Evolutionary conservation across 1,140 invertebrate species (phyloP), one percentile per base, ranked within the genome.

Genomic region (Mycetomoellerius zeteki): DNA sequence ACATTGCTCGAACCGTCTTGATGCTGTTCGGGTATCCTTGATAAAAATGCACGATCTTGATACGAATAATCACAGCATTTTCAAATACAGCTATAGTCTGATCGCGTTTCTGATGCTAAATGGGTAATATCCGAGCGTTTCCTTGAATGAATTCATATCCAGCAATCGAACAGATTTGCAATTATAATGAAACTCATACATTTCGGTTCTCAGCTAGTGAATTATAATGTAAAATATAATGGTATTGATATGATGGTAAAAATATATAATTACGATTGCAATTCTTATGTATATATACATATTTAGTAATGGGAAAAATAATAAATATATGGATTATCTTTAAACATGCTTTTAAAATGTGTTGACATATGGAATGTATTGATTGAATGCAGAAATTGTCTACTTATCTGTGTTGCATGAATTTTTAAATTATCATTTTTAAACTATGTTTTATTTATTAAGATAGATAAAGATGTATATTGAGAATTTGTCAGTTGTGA

Each of bases 161-260:
- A 85, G 65, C 78, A 84, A 93, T 93, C 90, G 90, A 93, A 91
- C 87, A 85, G 89, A 92, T 93, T 89, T 93, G 88, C 92, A 89
- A 93, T 89, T 93, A 92, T 91, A 93, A 93, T 93, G 89, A 93
- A 88, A 89, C 87, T 71, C 89, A 88, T 78, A 87, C 90, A 87
- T 91, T 92, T 91, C 30, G 69, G 73, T 19, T 52, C n/a, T 50
- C 64, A 62, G 60, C 27, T 3, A 27, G 30, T 78, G 52, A 80
- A 86, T 69, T 80, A 69, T 30, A 47, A 50, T 24, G 24, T 56
- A 33, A 69, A 64, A 47, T 50, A 69, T 30, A 60, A 73, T 73
- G 37, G 37, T 24, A 47, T 21, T 6, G 67, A 73, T 27, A 58
- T 43, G 12, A 56, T 72, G 30, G 21, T 52, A 24, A 27, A 7